phyloP scores from a whole-genome alignment of 1,140 invertebrate genomes.

The Bombus difficillimus region DNA sequence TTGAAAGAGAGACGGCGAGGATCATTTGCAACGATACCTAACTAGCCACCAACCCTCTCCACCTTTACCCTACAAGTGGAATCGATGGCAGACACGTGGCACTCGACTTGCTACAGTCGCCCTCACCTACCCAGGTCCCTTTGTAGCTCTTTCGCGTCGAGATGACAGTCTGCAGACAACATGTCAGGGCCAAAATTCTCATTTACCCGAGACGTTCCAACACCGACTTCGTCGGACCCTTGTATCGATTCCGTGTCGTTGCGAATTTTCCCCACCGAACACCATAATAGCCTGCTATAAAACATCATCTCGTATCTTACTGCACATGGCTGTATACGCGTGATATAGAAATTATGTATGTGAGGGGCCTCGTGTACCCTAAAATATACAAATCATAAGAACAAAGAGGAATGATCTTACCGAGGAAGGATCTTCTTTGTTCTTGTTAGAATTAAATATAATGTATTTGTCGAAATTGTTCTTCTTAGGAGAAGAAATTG shows the following conservation, averaged over 20 bases:
- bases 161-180: conserved; percentile 13
- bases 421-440: too few species aligned
- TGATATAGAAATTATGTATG: too few species aligned
- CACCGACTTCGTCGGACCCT: not conserved
- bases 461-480: too few species aligned
- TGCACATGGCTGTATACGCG: not conserved
- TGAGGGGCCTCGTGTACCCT: not conserved
- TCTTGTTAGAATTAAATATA: too few species aligned
- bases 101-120: conserved; percentile 21
- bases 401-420: too few species aligned
- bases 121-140: conserved; percentile 21
- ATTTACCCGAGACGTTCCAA: not conserved
- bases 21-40: conserved; percentile 13
- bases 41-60: conserved; percentile 1
- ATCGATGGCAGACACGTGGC: conserved; percentile 41
- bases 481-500: too few species aligned
- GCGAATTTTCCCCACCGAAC: not conserved
- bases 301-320: not conserved
- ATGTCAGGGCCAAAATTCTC: conserved; percentile 23
- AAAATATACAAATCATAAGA: too few species aligned
- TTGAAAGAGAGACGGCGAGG: not conserved
- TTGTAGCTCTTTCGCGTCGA: conserved; percentile 11
- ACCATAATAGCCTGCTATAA: not conserved
- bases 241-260: not conserved
- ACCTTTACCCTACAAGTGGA: conserved; percentile 24